phyloP scores from a whole-genome alignment of 2,797 vertebrate genomes.

The Lepilemur septentrionalis region DNA sequence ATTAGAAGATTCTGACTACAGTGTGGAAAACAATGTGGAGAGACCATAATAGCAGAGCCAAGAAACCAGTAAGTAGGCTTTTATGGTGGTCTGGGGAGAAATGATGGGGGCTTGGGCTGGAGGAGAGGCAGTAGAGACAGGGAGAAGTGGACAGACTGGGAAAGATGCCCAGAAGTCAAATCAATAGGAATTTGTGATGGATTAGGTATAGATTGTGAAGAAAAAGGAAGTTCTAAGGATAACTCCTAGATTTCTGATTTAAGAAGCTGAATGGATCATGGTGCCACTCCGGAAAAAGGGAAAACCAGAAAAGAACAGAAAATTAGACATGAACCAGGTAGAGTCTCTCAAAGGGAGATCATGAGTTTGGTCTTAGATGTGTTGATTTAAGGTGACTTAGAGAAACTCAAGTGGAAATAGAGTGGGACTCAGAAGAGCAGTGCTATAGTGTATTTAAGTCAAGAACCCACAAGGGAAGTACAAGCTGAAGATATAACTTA shows the following conservation, averaged over 20 bases:
- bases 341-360: background rate
- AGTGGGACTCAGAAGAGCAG: background rate
- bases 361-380: background rate
- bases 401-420: background rate
- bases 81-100: too few relatives aligned
- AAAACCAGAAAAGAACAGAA: background rate
- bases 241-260: background rate
- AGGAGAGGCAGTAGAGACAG: too few relatives aligned
- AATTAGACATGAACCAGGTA: background rate
- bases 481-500: background rate
- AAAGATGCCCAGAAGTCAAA: background rate
- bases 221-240: background rate
- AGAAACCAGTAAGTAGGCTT: background rate
- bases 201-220: background rate
- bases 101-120: background rate
- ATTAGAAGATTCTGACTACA: background rate
- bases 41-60: background rate
- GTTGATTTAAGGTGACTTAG: background rate
- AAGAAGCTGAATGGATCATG: background rate
- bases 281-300: background rate
- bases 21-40: background rate
- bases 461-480: background rate
- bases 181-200: background rate
- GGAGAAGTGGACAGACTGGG: background rate
- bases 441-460: background rate